Percentiles rank a stretch among this genome's conserved stretches.
Conservation (phyloP, 2,797 vertebrate species). For the Chrosomus eos region DNA sequence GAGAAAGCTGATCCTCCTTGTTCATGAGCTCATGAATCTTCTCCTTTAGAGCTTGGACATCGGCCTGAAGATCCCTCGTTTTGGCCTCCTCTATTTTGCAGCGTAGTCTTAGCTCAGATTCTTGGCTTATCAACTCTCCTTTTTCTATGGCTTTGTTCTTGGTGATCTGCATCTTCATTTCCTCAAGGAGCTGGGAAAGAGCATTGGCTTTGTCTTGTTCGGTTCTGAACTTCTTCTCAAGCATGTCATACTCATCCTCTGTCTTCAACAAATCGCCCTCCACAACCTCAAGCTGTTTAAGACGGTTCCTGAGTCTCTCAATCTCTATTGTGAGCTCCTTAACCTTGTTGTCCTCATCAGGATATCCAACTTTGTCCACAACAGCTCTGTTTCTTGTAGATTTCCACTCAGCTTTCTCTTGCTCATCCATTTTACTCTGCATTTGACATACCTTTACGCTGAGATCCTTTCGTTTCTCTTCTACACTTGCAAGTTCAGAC, state of each 20-base stretch:
- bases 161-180: conserved; percentile 89
- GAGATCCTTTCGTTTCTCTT: conserved; percentile 85
- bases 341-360: conserved; percentile 86
- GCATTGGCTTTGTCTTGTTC: conserved; percentile 93
- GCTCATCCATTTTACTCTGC: conserved; percentile 83
- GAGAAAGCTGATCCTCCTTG: conserved; percentile 95
- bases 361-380: conserved; percentile 66
- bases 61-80: conserved; percentile 85
- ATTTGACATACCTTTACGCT: conserved; percentile 79
- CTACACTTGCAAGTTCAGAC: conserved; percentile 80
- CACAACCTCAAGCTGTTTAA: conserved; percentile 93
- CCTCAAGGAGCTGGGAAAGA: conserved; percentile 88
- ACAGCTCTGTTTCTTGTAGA: conserved; percentile 73
- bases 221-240: conserved; percentile 91
- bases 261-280: conserved; percentile 97
- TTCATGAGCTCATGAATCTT: conserved; percentile 98
- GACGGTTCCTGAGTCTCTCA: conserved; percentile 86
- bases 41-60: conserved; percentile 95
- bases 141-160: conserved; percentile 93
- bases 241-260: conserved; percentile 92
- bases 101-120: conserved; percentile 86
- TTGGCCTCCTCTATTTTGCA: conserved; percentile 89
- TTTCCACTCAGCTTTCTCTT: conserved; percentile 84
- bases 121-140: conserved; percentile 86
- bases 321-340: conserved; percentile 89